A percentile compares a stretch with the other conserved stretches of the same genome.
phyloP scores from a whole-genome alignment of 2,797 vertebrate species.

The Rhabdomys pumilio region DNA sequence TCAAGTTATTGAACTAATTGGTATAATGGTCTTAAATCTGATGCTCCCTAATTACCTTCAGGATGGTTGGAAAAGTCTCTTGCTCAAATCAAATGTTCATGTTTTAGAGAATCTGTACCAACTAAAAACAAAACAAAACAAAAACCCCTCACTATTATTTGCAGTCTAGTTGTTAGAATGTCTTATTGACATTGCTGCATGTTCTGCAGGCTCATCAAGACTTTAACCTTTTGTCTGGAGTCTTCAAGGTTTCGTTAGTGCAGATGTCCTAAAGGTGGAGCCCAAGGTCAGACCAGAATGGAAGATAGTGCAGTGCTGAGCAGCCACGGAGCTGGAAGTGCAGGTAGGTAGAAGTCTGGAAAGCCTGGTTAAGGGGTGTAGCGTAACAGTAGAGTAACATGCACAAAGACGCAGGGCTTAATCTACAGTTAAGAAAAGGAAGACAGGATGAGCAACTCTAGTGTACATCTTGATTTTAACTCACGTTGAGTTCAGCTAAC shows the following conservation, averaged over 20 bases:
- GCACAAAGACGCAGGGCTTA: background rate
- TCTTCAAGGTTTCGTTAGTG: background rate
- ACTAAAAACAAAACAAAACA: background rate
- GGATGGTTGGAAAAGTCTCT: background rate
- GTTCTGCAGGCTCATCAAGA: background rate
- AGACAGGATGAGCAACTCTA: background rate
- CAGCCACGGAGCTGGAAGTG: background rate
- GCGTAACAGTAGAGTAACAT: background rate
- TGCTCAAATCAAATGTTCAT: background rate
- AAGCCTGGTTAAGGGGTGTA: background rate
- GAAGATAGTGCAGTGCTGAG: background rate
- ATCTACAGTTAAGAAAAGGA: too few relatives aligned
- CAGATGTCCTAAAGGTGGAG: background rate
- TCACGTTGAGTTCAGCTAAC: background rate
- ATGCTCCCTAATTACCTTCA: background rate
- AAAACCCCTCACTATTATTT: background rate
- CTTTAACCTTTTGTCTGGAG: background rate
- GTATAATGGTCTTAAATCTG: background rate
- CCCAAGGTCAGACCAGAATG: background rate
- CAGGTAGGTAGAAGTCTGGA: background rate
- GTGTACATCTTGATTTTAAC: background rate
- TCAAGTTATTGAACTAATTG: conserved; percentile 8
- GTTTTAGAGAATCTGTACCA: conserved; percentile 41
- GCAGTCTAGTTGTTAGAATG: background rate
- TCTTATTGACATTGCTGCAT: background rate